Evolutionary conservation across 2,888 invertebrate genomes (phyloP), one percentile per base, ranked within the genome.

Genomic region (Lochmaea capreae): DNA sequence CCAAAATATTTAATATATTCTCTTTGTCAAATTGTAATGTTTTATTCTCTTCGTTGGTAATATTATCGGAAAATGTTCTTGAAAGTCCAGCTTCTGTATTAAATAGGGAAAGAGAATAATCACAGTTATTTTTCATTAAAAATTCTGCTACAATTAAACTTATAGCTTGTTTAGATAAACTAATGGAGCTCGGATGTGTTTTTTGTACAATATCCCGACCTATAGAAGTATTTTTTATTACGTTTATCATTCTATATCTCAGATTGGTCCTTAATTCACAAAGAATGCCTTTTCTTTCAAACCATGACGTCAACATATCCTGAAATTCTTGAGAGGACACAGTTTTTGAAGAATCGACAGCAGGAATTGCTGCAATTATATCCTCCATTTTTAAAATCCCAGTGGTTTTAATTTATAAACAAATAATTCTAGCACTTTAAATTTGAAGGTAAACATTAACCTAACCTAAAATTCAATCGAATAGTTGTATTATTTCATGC

Each of bases 61-160:
- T 76, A 76, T 88, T 88, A 14, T 87, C 87, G 79, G 90, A 89
- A 74, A 90, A 80, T 42, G 81, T 73, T 65, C 73, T 78, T 33
- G 78, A 75, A 46, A 83, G 75, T 54, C 80, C 90, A 69, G 91
- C 90, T 85, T 92, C 92, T 4, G 91, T 90, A 63, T 89, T 86
- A 82, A 92, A 91, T 63, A 92, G 89, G 1, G 91, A 91, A 2
- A 91, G 83, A 5, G 89, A 88, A 81, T 91, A 91, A 77, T 87
- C 89, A 80, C 90, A 90, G 43, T 90, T 88, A 88, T 91, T 86
- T 67, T 88, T 86, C 52, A 91, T 79, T 68, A 92, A 86, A 85
- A 90, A 91, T 84, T 92, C 92, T 10, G 90, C 90, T 61, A 92
- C 87, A 39, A 92, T 84, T 65, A 92, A 88, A 83, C 91, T 91